Base-by-base conservation (phyloP, 2,113 vertebrate species). In the Chionis minor region DNA sequence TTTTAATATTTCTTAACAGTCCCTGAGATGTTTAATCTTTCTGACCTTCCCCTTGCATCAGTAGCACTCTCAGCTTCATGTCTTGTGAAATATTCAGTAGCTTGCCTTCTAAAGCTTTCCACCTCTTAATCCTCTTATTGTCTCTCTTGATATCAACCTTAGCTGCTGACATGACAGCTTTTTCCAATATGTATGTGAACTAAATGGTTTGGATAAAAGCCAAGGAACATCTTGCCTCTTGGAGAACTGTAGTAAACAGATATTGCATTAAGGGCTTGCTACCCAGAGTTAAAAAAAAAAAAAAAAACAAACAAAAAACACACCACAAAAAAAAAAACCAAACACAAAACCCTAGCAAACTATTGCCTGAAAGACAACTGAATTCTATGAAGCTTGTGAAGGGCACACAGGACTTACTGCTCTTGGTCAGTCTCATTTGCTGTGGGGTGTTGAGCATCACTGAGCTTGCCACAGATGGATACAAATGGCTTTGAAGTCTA, bases 101-200 rank as follows among this genome's bases (percentile, higher is more conserved):
- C 32, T 91, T 94, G 84, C 74, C 69, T 91, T 85, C 87, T 70
- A 69, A 88, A 94, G 42, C 81, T 92, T 96, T 90, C 88, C 54
- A 94, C 51, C 66, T 91, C 89, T 92, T 97, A 95, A 97, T 92
- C 78, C 87, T 91, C 78, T 91, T 86, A 94, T 95, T 97, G 94
- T 95, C 89, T 92, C 81, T 91, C 79, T 86, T 94, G 91, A 94
- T 96, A 92, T 78, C 91, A 96, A 86, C 71, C 87, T 80, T 86
- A 91, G 84, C 81, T 94, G 91, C 96, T 96, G 92, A 95, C 86
- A 65, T 88, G 87, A 96, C 91, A 91, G 74, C 71, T 96, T 95
- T 97, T 95, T 96, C 87, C 92, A 93, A 94, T 90, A 95, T 83
- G 86, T 88, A 93, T 96, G 89, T 77, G 89, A 95, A 93, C 87